These are phyloP conservation scores for Hydraecia micacea DNA, from an alignment of 2,888 invertebrate genomes.

Conservation along the genomic window DNA sequence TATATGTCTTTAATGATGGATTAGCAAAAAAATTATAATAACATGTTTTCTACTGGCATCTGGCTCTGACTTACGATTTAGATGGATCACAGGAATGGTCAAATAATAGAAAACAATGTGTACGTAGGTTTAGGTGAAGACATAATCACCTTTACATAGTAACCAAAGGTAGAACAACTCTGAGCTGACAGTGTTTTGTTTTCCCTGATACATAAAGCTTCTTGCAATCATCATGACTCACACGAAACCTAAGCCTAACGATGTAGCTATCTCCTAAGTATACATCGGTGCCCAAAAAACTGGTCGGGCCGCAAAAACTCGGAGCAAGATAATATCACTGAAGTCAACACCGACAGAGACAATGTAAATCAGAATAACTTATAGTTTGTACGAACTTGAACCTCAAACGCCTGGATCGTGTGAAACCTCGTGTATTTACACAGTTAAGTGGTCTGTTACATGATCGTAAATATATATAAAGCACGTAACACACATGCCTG, in stretches of 20 bases:
- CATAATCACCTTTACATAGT: neutral
- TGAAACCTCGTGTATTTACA: slow-evolving; percentile 56
- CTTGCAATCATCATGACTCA: slow-evolving; percentile 17
- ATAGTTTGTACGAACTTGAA: slow-evolving; percentile 58
- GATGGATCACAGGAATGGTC: neutral
- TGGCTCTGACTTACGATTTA: neutral
- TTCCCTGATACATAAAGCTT: neutral
- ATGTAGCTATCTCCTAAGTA: slow-evolving; percentile 28
- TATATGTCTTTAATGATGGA: neutral
- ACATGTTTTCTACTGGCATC: neutral
- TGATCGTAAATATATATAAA: slow-evolving; percentile 3
- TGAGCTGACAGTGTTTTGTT: neutral
- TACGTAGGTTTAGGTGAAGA: neutral
- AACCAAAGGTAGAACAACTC: neutral
- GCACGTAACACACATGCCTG: neutral
- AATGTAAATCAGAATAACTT: slow-evolving; percentile 64
- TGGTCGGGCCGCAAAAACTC: slow-evolving; percentile 55
- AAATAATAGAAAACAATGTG: neutral
- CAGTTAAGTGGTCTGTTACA: slow-evolving; percentile 41
- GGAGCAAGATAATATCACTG: slow-evolving; percentile 56
- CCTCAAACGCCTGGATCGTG: slow-evolving; percentile 47
- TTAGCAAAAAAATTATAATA: neutral
- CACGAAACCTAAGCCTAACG: slow-evolving; percentile 17
- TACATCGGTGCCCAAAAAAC: slow-evolving; percentile 54
- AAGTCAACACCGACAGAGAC: slow-evolving; percentile 56